Percentiles rank a stretch among this genome's conserved stretches.
Conservation (phyloP, 2,113 vertebrate species). For the Sapayoa aenigma region DNA sequence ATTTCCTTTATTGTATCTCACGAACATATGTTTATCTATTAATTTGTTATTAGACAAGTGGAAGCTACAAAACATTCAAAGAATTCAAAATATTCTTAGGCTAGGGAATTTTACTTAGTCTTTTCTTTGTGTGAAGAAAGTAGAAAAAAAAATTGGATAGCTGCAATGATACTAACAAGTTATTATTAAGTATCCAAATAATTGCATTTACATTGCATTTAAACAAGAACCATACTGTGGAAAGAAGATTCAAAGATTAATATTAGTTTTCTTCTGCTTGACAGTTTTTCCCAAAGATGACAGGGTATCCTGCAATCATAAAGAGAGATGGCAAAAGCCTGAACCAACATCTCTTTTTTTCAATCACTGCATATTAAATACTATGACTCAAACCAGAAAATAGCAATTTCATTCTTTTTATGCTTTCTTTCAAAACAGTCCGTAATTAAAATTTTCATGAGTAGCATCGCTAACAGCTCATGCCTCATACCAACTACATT, state of each 20-base stretch:
- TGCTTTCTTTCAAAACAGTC: background rate
- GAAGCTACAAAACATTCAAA: background rate
- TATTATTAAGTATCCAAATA: background rate
- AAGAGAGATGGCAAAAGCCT: background rate
- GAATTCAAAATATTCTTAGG: background rate
- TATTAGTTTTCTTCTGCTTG: background rate
- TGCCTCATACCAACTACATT: accelerated
- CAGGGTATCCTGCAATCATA: background rate
- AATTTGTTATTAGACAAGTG: background rate
- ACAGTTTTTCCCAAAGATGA: background rate
- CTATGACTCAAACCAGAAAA: background rate
- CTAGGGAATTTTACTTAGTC: background rate
- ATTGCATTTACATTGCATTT: background rate
- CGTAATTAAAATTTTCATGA: background rate
- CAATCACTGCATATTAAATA: background rate
- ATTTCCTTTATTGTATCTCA: background rate
- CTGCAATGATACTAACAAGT: background rate
- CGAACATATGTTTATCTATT: background rate
- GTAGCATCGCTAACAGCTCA: background rate
- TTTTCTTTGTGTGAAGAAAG: background rate
- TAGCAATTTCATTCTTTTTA: background rate
- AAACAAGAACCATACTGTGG: background rate
- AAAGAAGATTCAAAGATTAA: background rate
- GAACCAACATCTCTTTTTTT: background rate
- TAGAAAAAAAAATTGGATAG: background rate